Percentiles rank a stretch among this genome's conserved stretches.
Conservation (phyloP, 2,797 vertebrate species). For the Alosa sapidissima region DNA sequence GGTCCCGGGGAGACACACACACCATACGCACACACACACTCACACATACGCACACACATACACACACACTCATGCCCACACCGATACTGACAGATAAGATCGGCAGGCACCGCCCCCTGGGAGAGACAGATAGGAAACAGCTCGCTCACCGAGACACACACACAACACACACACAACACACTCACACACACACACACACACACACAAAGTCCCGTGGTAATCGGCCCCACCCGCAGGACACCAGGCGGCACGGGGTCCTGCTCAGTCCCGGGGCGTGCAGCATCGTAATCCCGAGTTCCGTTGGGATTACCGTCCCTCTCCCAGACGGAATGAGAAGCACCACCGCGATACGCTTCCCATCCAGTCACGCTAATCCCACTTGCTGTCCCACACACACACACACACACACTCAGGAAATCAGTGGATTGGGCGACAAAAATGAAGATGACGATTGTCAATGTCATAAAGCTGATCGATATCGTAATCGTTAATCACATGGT, state of each 20-base stretch:
- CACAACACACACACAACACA: conserved; percentile 42
- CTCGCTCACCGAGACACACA: conserved; percentile 36
- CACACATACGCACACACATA: not conserved
- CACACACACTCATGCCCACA: not conserved
- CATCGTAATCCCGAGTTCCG: conserved; percentile 59
- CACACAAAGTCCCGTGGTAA: not conserved
- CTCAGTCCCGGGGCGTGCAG: not conserved
- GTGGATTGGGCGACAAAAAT: conserved; percentile 45
- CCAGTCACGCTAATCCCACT: conserved; percentile 46
- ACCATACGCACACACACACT: not conserved
- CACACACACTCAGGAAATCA: conserved; percentile 43
- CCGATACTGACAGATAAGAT: not conserved
- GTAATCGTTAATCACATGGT: not conserved
- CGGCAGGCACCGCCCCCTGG: conserved; percentile 1
- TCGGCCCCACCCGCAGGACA: not conserved
- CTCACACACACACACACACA: conserved; percentile 9
- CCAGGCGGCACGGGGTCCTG: not conserved
- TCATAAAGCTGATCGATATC: conserved; percentile 34
- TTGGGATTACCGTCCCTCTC: conserved; percentile 66
- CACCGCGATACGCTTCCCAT: conserved; percentile 54
- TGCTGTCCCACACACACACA: not conserved
- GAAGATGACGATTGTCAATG: conserved; percentile 30
- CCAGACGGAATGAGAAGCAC: conserved; percentile 65
- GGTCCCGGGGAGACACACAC: not conserved
- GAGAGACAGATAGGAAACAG: not conserved